phyloP scores from a whole-genome alignment of 2,888 invertebrate genomes.

The Furcula furcula region DNA sequence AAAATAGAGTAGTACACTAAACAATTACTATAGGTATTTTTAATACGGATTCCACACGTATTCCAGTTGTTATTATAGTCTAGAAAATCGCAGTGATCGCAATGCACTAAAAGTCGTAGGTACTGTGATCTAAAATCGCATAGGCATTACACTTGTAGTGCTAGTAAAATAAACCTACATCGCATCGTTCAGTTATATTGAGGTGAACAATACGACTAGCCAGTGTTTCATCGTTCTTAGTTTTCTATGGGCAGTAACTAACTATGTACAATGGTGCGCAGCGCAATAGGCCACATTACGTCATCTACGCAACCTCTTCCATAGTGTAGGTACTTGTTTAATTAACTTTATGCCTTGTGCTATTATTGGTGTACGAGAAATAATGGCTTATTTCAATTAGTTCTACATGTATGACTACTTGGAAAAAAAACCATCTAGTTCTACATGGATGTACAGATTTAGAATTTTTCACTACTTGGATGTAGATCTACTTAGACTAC shows the following conservation, averaged over 20 bases:
- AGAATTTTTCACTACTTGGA: no score
- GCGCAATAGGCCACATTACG: constrained; percentile 63
- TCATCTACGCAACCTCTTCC: constrained; percentile 43
- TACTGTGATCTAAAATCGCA: constrained; percentile 11
- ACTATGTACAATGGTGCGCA: constrained; percentile 60
- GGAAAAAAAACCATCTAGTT: no score
- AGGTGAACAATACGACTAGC: constrained; percentile 39
- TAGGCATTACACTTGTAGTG: constrained; percentile 11
- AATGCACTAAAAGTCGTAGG: no score
- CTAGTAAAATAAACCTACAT: constrained; percentile 24
- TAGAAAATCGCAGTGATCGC: no score
- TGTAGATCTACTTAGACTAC: no score
- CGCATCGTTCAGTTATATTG: constrained; percentile 28
- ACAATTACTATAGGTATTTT: no score
- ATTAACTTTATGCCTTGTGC: constrained; percentile 12
- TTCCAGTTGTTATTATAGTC: no score
- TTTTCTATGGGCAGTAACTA: constrained; percentile 53
- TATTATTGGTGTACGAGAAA: no score
- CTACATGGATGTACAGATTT: no score
- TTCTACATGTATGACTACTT: no score
- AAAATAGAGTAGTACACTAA: no score
- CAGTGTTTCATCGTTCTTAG: constrained; percentile 34
- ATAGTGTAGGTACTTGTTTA: constrained; percentile 22
- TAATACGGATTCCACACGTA: constrained; percentile 4
- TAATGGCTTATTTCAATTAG: no score